A percentile compares a stretch with the other conserved stretches of the same genome.
phyloP scores from a whole-genome alignment of 1,140 invertebrate genomes.

The Nilaparvata lugens region DNA sequence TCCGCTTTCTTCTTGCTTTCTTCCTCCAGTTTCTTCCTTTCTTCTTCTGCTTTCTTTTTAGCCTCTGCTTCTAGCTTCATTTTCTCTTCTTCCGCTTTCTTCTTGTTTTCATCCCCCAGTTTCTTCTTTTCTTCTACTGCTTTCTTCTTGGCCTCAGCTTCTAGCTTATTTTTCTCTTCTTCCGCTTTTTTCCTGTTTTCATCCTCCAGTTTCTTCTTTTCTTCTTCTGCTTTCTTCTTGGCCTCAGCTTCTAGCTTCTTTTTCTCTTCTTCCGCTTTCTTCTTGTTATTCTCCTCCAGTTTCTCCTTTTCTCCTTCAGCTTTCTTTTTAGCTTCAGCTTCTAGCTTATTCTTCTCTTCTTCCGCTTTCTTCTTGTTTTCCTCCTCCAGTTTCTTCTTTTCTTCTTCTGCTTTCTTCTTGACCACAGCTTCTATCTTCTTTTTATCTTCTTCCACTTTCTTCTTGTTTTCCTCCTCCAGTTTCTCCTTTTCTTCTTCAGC shows the following conservation, averaged over 20 bases:
- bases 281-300: slow-evolving; percentile 14
- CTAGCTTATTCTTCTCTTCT: slow-evolving; percentile 7
- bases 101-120: background rate
- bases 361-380: slow-evolving; percentile 9
- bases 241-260: background rate
- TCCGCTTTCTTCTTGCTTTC: no score
- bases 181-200: background rate
- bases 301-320: slow-evolving; percentile 8
- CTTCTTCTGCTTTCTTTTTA: no score
- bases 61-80: no score
- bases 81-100: no score
- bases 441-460: no score
- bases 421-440: no score
- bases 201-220: slow-evolving; percentile 8
- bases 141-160: slow-evolving; percentile 1
- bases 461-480: no score
- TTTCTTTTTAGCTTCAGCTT: slow-evolving; percentile 2
- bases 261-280: slow-evolving; percentile 7
- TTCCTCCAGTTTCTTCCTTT: no score
- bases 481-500: background rate
- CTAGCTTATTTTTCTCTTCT: background rate
- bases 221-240: slow-evolving; percentile 13
- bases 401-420: background rate
- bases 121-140: slow-evolving; percentile 6
- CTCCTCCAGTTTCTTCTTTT: background rate